Evolutionary conservation across 2,113 vertebrate species (phyloP), one percentile per base, ranked within the genome.

Genomic region (Mungos mungo): DNA sequence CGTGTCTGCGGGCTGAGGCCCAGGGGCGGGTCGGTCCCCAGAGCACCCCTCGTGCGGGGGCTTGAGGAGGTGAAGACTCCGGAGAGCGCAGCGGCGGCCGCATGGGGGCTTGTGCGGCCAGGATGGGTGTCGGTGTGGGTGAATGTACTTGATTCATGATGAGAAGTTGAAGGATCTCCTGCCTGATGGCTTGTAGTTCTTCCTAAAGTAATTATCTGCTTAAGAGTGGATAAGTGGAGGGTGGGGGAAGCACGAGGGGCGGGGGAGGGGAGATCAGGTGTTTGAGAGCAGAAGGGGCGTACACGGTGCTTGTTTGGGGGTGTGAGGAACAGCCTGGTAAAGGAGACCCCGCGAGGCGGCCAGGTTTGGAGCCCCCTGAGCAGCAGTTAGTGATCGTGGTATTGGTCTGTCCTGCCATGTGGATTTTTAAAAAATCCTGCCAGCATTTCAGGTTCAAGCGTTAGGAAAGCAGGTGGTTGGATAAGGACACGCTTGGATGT

Each of bases 1-100:
- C 0, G 38, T 27, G 2, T 18, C 2, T 2, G 6, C 21, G 57
- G 21, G 57, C 57, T 23, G 57, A 50, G 38, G 77, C 72, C 38
- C 38, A 5, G 38, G 9, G 52, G 15, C 13, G 60, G 45, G 9
- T 71, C 19, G 8, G 21, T 23, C 77, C 63, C 60, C 13, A 15
- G 31, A 41, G 33, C n/a, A 6, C 57, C 50, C 54, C 11, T 0
- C 5, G 50, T 19, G 10, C 50, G 63, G 1, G 2, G 3, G 45
- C 27, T 50, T 54, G 54, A 68, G 41, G 45, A 18, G 9, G 5
- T n/a, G 82, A 63, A 27, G 69, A 13, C 5, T 14, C 50, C 27
- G 23, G 45, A 18, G 10, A 10, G 5, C 1, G 8, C 14, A 15
- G 5, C 4, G 35, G 38, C 33, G 23, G 47, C 25, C 19, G n/a